These are phyloP conservation scores for Palloptera scutellata DNA, from an alignment of 2,888 invertebrate genomes.

Conservation along the genomic window DNA sequence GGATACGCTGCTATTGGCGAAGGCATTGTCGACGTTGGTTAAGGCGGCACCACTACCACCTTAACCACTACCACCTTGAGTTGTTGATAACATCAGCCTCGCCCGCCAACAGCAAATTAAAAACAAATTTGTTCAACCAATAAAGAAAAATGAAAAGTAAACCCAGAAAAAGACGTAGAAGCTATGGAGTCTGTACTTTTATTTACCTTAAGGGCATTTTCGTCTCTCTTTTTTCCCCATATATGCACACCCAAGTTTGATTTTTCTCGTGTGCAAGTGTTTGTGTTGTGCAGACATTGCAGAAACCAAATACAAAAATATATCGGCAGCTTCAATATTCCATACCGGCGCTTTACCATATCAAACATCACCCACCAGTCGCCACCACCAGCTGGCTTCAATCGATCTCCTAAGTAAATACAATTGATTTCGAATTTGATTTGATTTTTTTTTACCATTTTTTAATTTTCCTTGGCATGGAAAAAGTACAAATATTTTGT, in stretches of 20 bases:
- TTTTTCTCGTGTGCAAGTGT: no score
- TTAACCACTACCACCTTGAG: no score
- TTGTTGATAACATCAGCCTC: no score
- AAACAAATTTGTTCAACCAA: constrained; percentile 32
- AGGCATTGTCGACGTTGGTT: no score
- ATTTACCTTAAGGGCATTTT: neutral
- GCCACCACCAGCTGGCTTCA: constrained; percentile 13
- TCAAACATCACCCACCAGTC: neutral
- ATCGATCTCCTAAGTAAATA: constrained; percentile 28
- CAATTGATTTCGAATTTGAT: constrained; percentile 37
- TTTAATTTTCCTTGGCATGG: neutral
- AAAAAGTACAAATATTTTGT: neutral
- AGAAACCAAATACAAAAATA: no score
- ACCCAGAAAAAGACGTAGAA: neutral
- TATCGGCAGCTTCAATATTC: no score
- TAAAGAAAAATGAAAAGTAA: neutral
- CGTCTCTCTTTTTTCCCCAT: neutral
- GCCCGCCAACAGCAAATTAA: constrained; percentile 32
- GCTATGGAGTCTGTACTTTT: neutral
- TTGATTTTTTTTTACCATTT: constrained; percentile 22
- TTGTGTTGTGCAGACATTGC: no score
- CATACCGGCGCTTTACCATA: neutral
- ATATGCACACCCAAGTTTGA: no score
- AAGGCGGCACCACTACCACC: constrained; percentile 6
- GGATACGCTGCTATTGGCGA: no score